Base-by-base conservation (phyloP, 2,888 invertebrate species). In the Drosophila rellima region DNA sequence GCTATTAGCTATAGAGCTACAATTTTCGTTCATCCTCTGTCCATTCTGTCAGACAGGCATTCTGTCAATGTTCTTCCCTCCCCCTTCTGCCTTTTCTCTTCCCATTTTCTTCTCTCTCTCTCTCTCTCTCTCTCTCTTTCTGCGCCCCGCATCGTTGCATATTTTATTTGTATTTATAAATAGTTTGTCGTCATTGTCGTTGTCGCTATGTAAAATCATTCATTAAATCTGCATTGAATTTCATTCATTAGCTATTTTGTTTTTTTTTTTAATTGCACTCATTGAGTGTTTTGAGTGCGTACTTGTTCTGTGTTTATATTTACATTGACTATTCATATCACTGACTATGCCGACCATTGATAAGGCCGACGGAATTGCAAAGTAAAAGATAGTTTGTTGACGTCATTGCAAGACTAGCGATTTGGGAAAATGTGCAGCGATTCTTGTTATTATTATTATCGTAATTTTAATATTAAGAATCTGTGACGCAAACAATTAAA, bases 161-260 rank as follows among this genome's bases (percentile, higher is more conserved):
- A 35, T 33, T 18, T 29, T 33, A 17, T 29, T 37, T 37, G 17
- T 8, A 73, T 65, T 69, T 81, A 83, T 67, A 84, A 80, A 84
- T 82, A 82, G 84, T 82, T 78, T 80, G 79, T 78, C 68, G 56
- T 75, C 64, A 70, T 71, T 74, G 71, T 73, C 73, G 75, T 66
- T 72, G 68, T 45, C 42, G 45, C 66, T 64, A 35, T 57, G 47
- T 61, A 55, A 81, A 82, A 78, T 80, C 82, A 79, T 85, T 83
- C 82, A 83, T 83, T 85, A 83, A 85, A 81, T 81, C 82, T 66
- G 82, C 83, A 85, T 83, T 85, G 79, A 84, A 82, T 71, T 84
- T 82, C 66, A 79, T 83, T 79, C 82, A 84, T 79, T 77, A 68
- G 67, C 68, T 60, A 62, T 50, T n/a, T n/a, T 10, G 11, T 29